phyloP scores from a whole-genome alignment of 92 coral and sea anemone genomes.

The Bergia puertoricense region DNA sequence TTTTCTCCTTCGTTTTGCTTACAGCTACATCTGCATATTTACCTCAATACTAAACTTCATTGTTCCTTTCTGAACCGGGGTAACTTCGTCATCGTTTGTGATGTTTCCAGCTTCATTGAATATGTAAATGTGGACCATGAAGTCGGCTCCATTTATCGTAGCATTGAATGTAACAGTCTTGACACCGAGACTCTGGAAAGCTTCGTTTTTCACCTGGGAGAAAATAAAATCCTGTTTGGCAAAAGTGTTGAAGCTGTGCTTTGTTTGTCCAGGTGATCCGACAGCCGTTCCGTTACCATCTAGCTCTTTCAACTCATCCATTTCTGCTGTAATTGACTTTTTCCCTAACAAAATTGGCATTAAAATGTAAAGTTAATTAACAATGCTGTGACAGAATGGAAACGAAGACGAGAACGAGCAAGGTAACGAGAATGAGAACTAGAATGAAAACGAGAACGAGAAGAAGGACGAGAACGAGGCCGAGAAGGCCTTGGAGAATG shows the following conservation, averaged over 20 bases:
- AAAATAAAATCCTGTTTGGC: slow-evolving; percentile 41
- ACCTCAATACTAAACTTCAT: slow-evolving; percentile 48
- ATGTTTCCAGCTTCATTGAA: slow-evolving; percentile 21
- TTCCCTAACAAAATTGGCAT: not conserved
- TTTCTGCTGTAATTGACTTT: not conserved
- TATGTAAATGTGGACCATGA: slow-evolving; percentile 23
- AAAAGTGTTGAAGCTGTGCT: slow-evolving; percentile 45
- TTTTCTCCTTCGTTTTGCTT: not conserved
- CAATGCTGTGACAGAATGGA: no score
- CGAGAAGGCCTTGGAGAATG: no score
- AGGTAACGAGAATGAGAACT: no score
- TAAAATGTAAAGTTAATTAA: no score
- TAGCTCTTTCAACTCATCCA: slow-evolving; percentile 33
- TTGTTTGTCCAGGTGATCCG: slow-evolving; percentile 1
- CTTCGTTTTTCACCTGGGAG: not conserved
- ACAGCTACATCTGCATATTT: not conserved
- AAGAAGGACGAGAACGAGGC: no score
- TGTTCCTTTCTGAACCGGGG: slow-evolving; percentile 19
- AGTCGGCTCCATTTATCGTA: slow-evolving; percentile 17
- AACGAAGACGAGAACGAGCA: no score
- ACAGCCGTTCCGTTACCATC: not conserved
- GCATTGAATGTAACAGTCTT: slow-evolving; percentile 25
- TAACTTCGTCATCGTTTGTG: slow-evolving; percentile 27
- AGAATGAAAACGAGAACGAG: no score
- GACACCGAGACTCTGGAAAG: slow-evolving; percentile 1